phyloP scores from a whole-genome alignment of 2,888 invertebrate species.

The Chrysina gloriosa region DNA sequence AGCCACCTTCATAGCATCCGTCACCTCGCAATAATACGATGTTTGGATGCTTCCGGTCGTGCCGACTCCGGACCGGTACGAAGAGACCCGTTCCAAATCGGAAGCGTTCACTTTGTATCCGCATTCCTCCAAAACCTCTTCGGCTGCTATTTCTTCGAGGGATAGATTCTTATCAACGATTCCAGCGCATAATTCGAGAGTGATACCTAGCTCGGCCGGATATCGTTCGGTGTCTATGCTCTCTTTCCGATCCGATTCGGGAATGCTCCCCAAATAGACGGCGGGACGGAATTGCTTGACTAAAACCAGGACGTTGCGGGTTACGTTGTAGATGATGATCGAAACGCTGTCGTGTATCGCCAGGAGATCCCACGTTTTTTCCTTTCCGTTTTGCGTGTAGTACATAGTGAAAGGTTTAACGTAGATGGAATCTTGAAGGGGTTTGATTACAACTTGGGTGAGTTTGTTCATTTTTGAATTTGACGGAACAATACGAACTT shows the following conservation, averaged over 20 bases:
- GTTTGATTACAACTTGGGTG: conserved; percentile 61
- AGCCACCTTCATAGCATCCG: conserved; percentile 81
- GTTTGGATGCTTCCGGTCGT: conserved; percentile 82
- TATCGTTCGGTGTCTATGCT: conserved; percentile 74
- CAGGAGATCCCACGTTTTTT: conserved; percentile 85
- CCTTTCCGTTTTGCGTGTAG: conserved; percentile 79
- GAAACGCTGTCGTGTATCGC: conserved; percentile 89
- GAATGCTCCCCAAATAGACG: conserved; percentile 79
- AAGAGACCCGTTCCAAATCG: conserved; percentile 73
- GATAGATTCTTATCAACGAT: conserved; percentile 85
- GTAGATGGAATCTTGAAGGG: conserved; percentile 66
- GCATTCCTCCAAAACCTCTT: conserved; percentile 91
- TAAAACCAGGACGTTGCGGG: conserved; percentile 80
- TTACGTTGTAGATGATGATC: conserved; percentile 83
- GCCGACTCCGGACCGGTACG: conserved; percentile 84
- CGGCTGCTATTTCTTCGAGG: conserved; percentile 80
- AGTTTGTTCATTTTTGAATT: conserved; percentile 61
- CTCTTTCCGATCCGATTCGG: conserved; percentile 67
- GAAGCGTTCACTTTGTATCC: conserved; percentile 82
- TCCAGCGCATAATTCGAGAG: conserved; percentile 92
- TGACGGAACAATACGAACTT: background rate
- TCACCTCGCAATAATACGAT: conserved; percentile 90
- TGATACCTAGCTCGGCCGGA: conserved; percentile 78
- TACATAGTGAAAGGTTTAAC: conserved; percentile 80
- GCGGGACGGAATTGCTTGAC: conserved; percentile 95